phyloP scores from a whole-genome alignment of 2,113 vertebrate species.

The Cryptomyrus ogoouensis region DNA sequence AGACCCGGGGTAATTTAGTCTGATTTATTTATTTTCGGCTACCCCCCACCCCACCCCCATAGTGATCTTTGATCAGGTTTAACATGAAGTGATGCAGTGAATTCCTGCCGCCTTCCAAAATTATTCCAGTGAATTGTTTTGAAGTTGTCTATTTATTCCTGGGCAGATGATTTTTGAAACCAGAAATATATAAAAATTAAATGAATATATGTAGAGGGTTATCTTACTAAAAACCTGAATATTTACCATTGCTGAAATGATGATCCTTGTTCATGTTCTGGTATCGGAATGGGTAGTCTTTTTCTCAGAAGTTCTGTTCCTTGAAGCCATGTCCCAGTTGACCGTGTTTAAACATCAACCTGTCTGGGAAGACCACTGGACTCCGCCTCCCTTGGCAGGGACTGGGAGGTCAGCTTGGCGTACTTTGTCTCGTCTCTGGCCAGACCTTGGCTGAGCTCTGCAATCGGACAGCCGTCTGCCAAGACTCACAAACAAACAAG shows the following conservation, averaged over 20 bases:
- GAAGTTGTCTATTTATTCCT: not conserved
- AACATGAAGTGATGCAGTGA: not conserved
- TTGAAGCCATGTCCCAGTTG: not conserved
- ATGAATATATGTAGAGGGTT: not conserved
- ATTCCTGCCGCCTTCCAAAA: not conserved
- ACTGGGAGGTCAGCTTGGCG: slow-evolving; percentile 14
- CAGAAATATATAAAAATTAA: not conserved
- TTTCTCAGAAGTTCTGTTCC: not conserved
- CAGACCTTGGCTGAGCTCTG: slow-evolving; percentile 12
- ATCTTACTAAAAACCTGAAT: not conserved
- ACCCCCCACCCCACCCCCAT: not conserved
- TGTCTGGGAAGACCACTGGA: not conserved
- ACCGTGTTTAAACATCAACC: not conserved
- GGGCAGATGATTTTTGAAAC: not conserved
- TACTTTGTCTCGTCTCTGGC: slow-evolving; percentile 17
- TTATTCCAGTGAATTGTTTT: not conserved
- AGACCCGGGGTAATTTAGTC: not conserved
- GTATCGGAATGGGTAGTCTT: not conserved
- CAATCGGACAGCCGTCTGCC: slow-evolving; percentile 30
- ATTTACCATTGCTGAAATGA: not conserved
- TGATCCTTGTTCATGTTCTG: not conserved
- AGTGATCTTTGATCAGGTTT: not conserved
- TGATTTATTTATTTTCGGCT: not conserved
- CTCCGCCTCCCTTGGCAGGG: slow-evolving; percentile 30
- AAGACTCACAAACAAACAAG: slow-evolving; percentile 33